Percentiles rank a stretch among this genome's conserved stretches.
These are phyloP conservation scores for Melanotaenia duboulayi DNA, from an alignment of 2,113 vertebrate species.

Conservation along the genomic window DNA sequence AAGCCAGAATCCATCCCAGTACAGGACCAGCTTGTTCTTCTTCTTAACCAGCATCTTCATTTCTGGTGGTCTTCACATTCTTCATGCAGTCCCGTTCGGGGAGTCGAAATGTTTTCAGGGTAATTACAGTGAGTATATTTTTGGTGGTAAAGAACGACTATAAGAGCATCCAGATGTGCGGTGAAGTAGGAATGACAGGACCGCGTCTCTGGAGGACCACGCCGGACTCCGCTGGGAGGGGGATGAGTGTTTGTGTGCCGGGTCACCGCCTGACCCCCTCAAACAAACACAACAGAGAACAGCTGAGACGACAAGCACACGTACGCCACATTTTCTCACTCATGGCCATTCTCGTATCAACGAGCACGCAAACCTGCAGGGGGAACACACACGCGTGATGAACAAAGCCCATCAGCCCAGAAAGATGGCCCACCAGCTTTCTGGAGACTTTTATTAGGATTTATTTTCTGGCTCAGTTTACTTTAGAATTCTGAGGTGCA, in stretches of 20 bases:
- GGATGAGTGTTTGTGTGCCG: conserved; percentile 67
- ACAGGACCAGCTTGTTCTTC: conserved; percentile 41
- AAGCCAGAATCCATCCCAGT: conserved; percentile 53
- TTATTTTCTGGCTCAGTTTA: conserved; percentile 50
- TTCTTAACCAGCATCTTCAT: conserved; percentile 10
- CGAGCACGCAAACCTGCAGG: conserved; percentile 13
- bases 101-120: conserved; percentile 34
- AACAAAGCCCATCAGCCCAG: conserved; percentile 16
- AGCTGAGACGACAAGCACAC: conserved; percentile 57
- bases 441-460: conserved; percentile 10
- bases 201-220: conserved; percentile 39
- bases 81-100: conserved; percentile 18
- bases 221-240: conserved; percentile 38
- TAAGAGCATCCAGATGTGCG: conserved; percentile 71
- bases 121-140: conserved; percentile 43
- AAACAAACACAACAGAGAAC: conserved; percentile 71
- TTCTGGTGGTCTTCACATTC: conserved; percentile 14
- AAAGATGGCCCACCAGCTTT: conserved; percentile 4
- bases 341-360: conserved; percentile 2
- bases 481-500: conserved; percentile 23
- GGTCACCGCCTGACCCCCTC: conserved; percentile 69
- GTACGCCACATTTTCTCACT: conserved; percentile 48
- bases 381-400: neutral
- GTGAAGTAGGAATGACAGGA: conserved; percentile 48
- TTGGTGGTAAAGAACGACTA: conserved; percentile 4